Evolutionary conservation across 2,113 vertebrate species (phyloP), one percentile per base, ranked within the genome.

Genomic region (Hippolais icterina): DNA sequence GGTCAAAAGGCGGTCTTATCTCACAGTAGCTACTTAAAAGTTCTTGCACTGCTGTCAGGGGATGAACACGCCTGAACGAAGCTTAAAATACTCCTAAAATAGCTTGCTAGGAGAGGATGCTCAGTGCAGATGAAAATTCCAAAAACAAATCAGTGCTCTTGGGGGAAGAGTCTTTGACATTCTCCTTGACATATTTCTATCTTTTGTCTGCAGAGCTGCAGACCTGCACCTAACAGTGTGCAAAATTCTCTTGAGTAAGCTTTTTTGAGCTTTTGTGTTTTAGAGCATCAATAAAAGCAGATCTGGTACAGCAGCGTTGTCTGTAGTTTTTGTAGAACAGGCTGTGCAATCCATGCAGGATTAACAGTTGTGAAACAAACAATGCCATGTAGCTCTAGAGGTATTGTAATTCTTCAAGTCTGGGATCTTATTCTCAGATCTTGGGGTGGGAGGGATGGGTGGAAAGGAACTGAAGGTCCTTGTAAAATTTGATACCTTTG

Each of bases 1-100:
- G 72, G 87, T 96, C 83, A 90, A 93, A 83, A 92, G 63, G 74
- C 35, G 6, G 15, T 83, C 57, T 82, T n/a, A 8, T 92, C 50
- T 94, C 77, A 56, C 54, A 50, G 59, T 90, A 96, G 49, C 83
- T 82, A 5, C 69, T 82, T 89, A 10, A 0, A 87, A 94, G 52
- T 95, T 96, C 87, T 92, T 65, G 39, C 64, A 33, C 29, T 61
- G 49, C 74, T 95, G 44, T 25, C 52, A 46, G 83, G 80, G 65
- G n/a, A 49, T 61, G 83, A 90, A 78, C 14, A 6, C 4, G 41
- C 56, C 64, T 83, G 53, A 90, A 56, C 1, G 5, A 81, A 72
- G 83, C 85, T 95, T 86, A 79, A 86, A 93, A 72, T 47, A 70
- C 47, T 93, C 74, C 90, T 94, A 85, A 95, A 96, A 94, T 96